A percentile compares a stretch with the other conserved stretches of the same genome.
Conservation (phyloP, 2,113 vertebrate genomes). For the Xenotilapia flavipinnis region DNA sequence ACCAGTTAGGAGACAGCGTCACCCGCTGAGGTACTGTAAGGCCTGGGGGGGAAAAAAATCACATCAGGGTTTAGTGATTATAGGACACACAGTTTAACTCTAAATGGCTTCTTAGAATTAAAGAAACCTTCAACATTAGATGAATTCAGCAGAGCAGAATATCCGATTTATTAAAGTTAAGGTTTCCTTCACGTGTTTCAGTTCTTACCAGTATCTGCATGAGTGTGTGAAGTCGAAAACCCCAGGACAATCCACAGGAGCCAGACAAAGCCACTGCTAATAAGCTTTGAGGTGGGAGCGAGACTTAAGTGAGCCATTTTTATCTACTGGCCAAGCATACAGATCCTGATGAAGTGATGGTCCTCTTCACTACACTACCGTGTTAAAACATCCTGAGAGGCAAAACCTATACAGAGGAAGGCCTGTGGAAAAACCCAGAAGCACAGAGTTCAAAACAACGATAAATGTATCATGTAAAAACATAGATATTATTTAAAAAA, state of each 20-base stretch:
- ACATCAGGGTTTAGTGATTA: not conserved
- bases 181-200: not conserved
- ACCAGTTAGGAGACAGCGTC: constrained; percentile 8
- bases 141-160: not conserved
- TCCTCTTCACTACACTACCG: constrained; percentile 9
- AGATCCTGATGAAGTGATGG: not conserved
- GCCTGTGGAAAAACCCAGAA: not conserved
- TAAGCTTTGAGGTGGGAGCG: not conserved
- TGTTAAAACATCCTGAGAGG: constrained; percentile 9
- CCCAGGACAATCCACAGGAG: constrained; percentile 26
- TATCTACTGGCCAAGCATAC: not conserved
- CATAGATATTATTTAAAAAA: not conserved
- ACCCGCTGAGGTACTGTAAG: constrained; percentile 53
- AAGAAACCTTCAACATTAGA: not conserved
- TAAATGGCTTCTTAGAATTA: not conserved
- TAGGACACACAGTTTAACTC: not conserved
- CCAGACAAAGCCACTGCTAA: not conserved
- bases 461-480: not conserved
- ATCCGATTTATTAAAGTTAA: not conserved
- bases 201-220: constrained; percentile 38
- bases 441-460: not conserved
- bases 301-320: constrained; percentile 25
- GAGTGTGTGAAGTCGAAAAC: not conserved
- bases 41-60: not conserved
- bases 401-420: not conserved